A percentile compares a stretch with the other conserved stretches of the same genome.
These are phyloP conservation scores for Scophthalmus maximus DNA, from an alignment of 2,113 vertebrate genomes.

Conservation along the genomic window DNA sequence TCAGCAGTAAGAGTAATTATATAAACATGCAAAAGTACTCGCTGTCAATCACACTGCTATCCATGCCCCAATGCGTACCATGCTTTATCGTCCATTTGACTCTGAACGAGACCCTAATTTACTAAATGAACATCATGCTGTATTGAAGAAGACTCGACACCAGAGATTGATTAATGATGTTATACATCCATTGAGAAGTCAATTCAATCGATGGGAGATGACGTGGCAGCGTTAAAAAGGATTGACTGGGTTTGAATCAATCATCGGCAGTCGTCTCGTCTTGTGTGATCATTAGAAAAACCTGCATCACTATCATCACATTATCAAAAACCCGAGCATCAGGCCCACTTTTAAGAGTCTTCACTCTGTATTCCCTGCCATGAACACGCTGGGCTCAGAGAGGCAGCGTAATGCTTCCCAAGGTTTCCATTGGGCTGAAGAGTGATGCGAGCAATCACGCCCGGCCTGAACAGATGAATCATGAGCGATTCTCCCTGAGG, in stretches of 20 bases:
- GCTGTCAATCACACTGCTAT: no score
- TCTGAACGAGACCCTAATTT: no score
- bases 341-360: slow-evolving; percentile 6
- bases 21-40: no score
- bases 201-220: neutral
- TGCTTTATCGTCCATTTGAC: no score
- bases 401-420: slow-evolving; percentile 55
- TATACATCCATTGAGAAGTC: no score
- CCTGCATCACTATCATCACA: slow-evolving; percentile 8
- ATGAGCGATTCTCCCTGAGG: slow-evolving; percentile 54
- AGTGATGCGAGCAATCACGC: slow-evolving; percentile 65
- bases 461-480: slow-evolving; percentile 48
- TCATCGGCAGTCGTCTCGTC: neutral
- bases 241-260: neutral
- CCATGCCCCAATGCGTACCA: no score
- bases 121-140: no score
- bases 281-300: slow-evolving; percentile 12
- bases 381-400: slow-evolving; percentile 32
- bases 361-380: slow-evolving; percentile 12
- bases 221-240: neutral
- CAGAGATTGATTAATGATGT: no score
- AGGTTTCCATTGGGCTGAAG: slow-evolving; percentile 61
- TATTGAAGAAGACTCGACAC: no score
- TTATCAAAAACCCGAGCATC: neutral
- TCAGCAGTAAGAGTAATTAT: no score